Evolutionary conservation across 2,113 vertebrate species (phyloP).

Genomic region (Uropsilus gracilis): DNA sequence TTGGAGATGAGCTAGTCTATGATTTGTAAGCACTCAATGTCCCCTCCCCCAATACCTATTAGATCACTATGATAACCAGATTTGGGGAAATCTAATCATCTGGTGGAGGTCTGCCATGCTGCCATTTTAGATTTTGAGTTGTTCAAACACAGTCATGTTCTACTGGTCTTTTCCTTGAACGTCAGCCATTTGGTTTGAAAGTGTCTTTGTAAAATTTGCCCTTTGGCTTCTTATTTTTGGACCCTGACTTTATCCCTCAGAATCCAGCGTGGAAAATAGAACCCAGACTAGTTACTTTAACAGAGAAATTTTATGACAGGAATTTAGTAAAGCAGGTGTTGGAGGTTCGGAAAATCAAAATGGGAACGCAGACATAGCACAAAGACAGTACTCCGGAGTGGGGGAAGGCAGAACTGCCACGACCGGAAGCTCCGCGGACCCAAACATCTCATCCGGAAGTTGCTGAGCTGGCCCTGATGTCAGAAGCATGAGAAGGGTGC

Average conservation of each 20-base stretch:
- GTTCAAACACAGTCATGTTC: neutral
- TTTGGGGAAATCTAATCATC: neutral
- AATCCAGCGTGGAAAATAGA: conserved; percentile 27
- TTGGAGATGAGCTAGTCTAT: neutral
- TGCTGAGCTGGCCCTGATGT: neutral
- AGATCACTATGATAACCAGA: neutral
- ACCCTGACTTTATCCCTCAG: neutral
- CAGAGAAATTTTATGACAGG: neutral
- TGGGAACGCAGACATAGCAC: neutral
- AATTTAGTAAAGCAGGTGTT: neutral
- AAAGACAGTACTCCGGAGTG: neutral
- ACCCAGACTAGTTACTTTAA: conserved; percentile 44
- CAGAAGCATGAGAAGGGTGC: neutral
- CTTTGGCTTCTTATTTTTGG: conserved; percentile 37
- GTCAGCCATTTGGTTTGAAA: neutral
- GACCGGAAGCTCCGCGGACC: neutral
- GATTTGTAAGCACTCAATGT: neutral
- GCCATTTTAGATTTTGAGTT: neutral
- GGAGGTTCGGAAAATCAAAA: neutral
- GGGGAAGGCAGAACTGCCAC: neutral
- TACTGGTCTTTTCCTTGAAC: conserved; percentile 11
- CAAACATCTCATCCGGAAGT: neutral
- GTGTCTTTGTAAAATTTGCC: neutral
- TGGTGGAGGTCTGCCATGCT: neutral
- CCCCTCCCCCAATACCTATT: neutral